Percentiles rank a stretch among this genome's conserved stretches.
Evolutionary conservation across 2,113 vertebrate genomes (phyloP).

Genomic region (Boulengeromyrus knoepffleri): DNA sequence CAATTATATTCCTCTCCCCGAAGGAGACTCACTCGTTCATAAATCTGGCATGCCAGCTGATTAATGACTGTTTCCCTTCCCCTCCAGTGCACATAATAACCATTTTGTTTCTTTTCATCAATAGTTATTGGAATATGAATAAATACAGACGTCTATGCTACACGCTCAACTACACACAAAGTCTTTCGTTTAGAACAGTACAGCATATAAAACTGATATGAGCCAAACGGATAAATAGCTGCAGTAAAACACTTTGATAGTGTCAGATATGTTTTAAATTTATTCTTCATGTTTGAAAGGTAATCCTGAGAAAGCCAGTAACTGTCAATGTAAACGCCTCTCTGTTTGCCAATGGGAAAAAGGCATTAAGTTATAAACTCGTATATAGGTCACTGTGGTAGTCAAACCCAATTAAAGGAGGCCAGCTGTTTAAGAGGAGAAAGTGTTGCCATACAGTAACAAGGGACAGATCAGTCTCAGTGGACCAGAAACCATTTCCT

Average conservation of each 20-base stretch:
- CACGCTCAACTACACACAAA: background rate
- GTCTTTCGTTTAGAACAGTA: background rate
- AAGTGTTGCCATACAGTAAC: background rate
- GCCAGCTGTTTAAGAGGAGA: slow-evolving; percentile 12
- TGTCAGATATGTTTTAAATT: background rate
- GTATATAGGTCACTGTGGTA: slow-evolving; percentile 1
- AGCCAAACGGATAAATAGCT: background rate
- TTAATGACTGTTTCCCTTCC: background rate
- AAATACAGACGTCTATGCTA: background rate
- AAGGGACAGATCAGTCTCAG: slow-evolving; percentile 5
- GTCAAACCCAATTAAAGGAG: slow-evolving; percentile 13
- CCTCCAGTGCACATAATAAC: background rate
- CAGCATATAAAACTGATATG: background rate
- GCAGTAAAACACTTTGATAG: background rate
- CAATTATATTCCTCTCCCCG: background rate
- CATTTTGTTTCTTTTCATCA: background rate
- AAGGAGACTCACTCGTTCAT: background rate
- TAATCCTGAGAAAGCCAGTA: background rate
- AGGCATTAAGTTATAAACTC: background rate
- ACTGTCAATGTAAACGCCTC: background rate
- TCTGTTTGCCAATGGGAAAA: background rate
- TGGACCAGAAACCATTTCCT: slow-evolving; percentile 25
- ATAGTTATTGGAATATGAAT: background rate
- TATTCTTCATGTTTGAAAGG: background rate
- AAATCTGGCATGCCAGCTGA: background rate